Conservation (phyloP, 2,888 invertebrate species). For the Athalia circularis region DNA sequence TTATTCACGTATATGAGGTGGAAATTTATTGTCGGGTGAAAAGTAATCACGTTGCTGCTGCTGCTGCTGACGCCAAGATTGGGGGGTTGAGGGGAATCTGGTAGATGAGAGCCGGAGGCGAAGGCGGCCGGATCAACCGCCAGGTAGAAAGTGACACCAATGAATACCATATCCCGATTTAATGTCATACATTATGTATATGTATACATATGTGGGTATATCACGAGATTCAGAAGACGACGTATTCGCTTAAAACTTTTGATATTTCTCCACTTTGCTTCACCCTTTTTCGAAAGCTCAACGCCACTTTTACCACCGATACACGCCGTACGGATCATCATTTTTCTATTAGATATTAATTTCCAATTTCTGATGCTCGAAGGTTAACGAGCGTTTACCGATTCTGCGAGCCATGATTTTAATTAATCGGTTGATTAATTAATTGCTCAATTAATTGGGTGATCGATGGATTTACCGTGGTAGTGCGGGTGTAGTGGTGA, state of each 20-base stretch:
- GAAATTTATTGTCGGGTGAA: constrained; percentile 21
- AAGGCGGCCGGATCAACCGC: constrained; percentile 37
- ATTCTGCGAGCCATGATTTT: neutral
- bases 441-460: constrained; percentile 29
- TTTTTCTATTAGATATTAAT: no score
- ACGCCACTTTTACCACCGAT: no score
- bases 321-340: no score
- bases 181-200: neutral
- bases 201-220: neutral
- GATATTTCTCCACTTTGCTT: no score
- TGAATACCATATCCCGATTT: constrained; percentile 17
- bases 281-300: no score
- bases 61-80: neutral
- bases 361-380: no score
- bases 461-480: neutral
- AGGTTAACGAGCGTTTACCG: neutral
- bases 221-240: neutral
- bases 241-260: neutral
- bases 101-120: constrained; percentile 13
- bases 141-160: constrained; percentile 45
- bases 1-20: neutral
- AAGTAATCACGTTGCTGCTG: neutral
- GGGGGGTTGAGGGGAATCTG: neutral
- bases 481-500: neutral
- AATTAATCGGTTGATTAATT: neutral